phyloP scores from a whole-genome alignment of 2,888 invertebrate species.

The Xestia xanthographa region DNA sequence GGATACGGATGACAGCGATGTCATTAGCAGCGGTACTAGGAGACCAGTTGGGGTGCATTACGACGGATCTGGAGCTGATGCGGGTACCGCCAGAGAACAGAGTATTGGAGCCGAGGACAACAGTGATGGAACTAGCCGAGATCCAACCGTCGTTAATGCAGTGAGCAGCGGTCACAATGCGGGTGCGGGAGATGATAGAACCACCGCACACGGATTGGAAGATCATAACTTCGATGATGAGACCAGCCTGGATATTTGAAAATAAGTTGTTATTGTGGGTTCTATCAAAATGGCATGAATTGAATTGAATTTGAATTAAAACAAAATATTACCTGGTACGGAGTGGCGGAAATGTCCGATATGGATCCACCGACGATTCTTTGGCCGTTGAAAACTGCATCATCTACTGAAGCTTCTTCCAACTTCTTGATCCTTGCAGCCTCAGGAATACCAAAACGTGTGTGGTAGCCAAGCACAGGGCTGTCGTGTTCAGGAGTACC shows the following conservation, averaged over 20 bases:
- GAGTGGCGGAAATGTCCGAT: slow-evolving; percentile 73
- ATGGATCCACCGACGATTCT: slow-evolving; percentile 77
- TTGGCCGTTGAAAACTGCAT: slow-evolving; percentile 49
- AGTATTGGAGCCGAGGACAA: slow-evolving; percentile 75
- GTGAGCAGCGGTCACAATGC: slow-evolving; percentile 77
- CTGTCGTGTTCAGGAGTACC: slow-evolving; percentile 53
- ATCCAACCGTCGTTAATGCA: slow-evolving; percentile 72
- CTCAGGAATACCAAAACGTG: slow-evolving; percentile 73
- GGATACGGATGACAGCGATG: slow-evolving; percentile 71
- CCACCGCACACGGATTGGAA: slow-evolving; percentile 79
- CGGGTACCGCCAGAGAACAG: slow-evolving; percentile 76
- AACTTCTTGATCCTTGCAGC: slow-evolving; percentile 70
- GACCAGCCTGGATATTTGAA: slow-evolving; percentile 71
- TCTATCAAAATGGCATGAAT: neutral
- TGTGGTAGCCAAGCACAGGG: slow-evolving; percentile 74
- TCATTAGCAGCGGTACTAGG: slow-evolving; percentile 71
- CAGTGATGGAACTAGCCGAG: slow-evolving; percentile 72
- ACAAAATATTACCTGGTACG: slow-evolving; percentile 76
- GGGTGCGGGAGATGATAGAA: slow-evolving; percentile 68
- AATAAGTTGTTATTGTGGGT: neutral
- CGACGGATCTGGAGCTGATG: slow-evolving; percentile 63
- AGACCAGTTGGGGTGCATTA: slow-evolving; percentile 74
- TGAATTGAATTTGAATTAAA: neutral
- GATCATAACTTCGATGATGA: slow-evolving; percentile 73
- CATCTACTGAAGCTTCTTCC: slow-evolving; percentile 69